Percentiles rank a stretch among this genome's conserved stretches.
Conservation (phyloP, 2,888 invertebrate genomes). For the Cremastinae sp. region DNA sequence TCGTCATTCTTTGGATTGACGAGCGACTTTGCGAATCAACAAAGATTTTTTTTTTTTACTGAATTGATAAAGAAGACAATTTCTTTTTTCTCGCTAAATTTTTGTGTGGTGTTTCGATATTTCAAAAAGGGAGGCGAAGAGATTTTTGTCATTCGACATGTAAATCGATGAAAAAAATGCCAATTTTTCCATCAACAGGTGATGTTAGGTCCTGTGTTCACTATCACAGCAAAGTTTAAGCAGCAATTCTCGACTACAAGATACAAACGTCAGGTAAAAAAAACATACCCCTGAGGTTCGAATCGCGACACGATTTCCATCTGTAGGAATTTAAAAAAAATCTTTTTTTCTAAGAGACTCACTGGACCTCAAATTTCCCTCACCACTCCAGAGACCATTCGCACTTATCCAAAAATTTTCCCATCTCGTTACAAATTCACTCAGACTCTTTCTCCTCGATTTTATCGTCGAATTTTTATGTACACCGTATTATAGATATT, state of each 20-base stretch:
- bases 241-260: constrained; percentile 65
- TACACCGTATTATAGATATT: constrained; percentile 58
- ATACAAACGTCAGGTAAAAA: constrained; percentile 36
- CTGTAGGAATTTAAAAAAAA: constrained; percentile 41
- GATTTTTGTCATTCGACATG: constrained; percentile 22
- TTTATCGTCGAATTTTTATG: constrained; percentile 59
- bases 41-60: constrained; percentile 47
- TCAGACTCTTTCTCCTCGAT: constrained; percentile 36
- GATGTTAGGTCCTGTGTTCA: constrained; percentile 77
- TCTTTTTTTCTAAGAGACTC: constrained; percentile 59
- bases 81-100: constrained; percentile 30
- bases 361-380: constrained; percentile 64
- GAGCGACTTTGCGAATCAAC: constrained; percentile 46
- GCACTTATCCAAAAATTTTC: constrained; percentile 33
- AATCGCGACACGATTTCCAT: constrained; percentile 58
- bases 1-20: constrained; percentile 26
- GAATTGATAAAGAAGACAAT: constrained; percentile 26
- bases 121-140: constrained; percentile 3
- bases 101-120: constrained; percentile 27
- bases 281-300: constrained; percentile 61
- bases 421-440: constrained; percentile 42
- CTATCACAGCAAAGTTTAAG: constrained; percentile 77
- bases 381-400: constrained; percentile 69
- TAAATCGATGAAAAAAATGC: constrained; percentile 10
- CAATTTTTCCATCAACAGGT: constrained; percentile 25